Evolutionary conservation across 37 sponge, comb jelly and placozoan species (phyloP).

Genomic region (Halichondria panicea): DNA sequence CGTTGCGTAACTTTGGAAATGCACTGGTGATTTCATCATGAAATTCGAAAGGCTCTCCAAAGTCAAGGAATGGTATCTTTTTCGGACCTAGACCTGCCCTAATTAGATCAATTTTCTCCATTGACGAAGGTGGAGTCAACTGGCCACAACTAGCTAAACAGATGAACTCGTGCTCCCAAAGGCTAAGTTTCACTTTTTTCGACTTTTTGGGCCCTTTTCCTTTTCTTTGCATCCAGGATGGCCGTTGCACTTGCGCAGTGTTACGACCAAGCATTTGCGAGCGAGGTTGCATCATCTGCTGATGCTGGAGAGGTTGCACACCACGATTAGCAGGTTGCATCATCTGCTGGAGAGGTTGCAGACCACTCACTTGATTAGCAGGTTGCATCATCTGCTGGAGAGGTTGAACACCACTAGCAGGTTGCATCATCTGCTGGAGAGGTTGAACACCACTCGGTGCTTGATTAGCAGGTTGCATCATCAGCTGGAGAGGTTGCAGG

Average conservation of each 20-base stretch:
- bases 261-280: no score
- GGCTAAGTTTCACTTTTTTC: background rate
- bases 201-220: background rate
- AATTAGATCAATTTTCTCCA: constrained; percentile 19
- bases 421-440: no score
- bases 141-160: constrained; percentile 1
- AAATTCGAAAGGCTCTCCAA: constrained; percentile 3
- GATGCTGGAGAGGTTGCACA: no score
- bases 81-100: constrained; percentile 29
- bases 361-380: no score
- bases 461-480: no score
- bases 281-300: no score
- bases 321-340: no score
- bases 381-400: no score
- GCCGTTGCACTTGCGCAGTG: constrained; percentile 1
- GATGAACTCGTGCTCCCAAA: constrained; percentile 31
- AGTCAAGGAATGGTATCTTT: constrained; percentile 5
- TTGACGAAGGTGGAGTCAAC: constrained; percentile 4
- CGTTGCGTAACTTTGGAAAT: constrained; percentile 17
- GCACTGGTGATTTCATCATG: constrained; percentile 4
- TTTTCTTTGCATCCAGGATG: background rate
- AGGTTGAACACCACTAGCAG: no score
- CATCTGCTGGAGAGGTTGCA: no score
- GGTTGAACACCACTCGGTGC: no score
- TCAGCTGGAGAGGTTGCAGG: no score